These are phyloP conservation scores for Craseonycteris thonglongyai DNA, from an alignment of 2,113 vertebrate species.

Conservation along the genomic window DNA sequence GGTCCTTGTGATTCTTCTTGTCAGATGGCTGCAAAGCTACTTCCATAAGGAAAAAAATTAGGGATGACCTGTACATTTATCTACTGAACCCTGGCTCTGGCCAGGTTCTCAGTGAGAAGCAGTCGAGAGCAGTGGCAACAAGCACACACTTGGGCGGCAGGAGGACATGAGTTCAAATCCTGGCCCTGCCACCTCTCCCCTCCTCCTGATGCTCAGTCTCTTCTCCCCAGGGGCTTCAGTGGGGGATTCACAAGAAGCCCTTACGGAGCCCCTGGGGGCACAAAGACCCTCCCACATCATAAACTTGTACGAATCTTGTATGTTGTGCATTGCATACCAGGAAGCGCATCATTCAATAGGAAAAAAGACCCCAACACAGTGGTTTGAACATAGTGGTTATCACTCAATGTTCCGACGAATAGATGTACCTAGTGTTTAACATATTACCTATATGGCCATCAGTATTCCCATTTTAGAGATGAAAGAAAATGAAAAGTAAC, in stretches of 20 bases:
- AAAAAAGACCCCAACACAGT: neutral
- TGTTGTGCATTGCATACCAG: neutral
- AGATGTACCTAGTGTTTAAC: neutral
- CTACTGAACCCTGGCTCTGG: neutral
- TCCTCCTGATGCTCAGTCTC: neutral
- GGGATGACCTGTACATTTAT: neutral
- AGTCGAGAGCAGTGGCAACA: rapidly evolving
- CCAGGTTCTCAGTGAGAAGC: neutral
- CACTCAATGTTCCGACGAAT: neutral
- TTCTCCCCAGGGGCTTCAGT: neutral
- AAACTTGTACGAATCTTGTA: neutral
- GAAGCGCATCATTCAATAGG: neutral
- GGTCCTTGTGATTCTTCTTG: neutral
- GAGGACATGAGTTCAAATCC: neutral
- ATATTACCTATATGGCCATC: neutral
- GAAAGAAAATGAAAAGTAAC: neutral
- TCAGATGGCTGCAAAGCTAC: neutral
- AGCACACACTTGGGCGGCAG: neutral
- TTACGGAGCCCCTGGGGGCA: neutral
- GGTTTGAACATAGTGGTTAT: neutral
- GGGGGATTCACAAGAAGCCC: rapidly evolving
- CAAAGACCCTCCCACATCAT: neutral
- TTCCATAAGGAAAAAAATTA: neutral
- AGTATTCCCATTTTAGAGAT: rapidly evolving
- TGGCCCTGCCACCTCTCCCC: neutral